phyloP scores from a whole-genome alignment of 2,888 invertebrate species.

The Thalpophila matura region DNA sequence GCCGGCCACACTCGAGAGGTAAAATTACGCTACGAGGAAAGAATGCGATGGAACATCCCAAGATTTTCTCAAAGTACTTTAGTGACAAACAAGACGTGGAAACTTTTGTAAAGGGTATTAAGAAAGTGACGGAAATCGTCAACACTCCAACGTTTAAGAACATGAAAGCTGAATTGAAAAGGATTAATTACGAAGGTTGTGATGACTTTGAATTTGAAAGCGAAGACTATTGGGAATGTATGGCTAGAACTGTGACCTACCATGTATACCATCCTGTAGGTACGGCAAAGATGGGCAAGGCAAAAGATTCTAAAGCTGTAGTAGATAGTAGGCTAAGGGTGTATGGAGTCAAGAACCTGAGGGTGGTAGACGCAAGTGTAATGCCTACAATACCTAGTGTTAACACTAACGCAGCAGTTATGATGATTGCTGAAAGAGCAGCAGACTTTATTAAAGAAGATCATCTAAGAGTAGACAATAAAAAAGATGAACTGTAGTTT shows the following conservation, averaged over 20 bases:
- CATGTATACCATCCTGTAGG: conserved; percentile 87
- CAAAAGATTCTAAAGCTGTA: conserved; percentile 74
- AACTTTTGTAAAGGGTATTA: conserved; percentile 76
- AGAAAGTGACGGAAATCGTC: conserved; percentile 77
- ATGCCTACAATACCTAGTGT: conserved; percentile 87
- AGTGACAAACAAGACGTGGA: conserved; percentile 80
- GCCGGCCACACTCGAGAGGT: conserved; percentile 82
- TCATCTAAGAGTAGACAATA: conserved; percentile 55
- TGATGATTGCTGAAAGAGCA: conserved; percentile 87
- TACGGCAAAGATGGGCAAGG: conserved; percentile 84
- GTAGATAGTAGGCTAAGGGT: conserved; percentile 79
- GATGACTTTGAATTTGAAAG: conserved; percentile 76
- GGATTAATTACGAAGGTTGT: conserved; percentile 79
- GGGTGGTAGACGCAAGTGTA: conserved; percentile 84
- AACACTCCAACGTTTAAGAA: conserved; percentile 77
- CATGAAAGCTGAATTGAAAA: conserved; percentile 77
- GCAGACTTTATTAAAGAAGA: conserved; percentile 84
- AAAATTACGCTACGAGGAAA: conserved; percentile 75
- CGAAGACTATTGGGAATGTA: conserved; percentile 85
- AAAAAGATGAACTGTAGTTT: conserved; percentile 77
- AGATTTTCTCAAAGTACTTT: conserved; percentile 83
- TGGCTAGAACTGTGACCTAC: conserved; percentile 82
- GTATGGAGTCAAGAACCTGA: conserved; percentile 73
- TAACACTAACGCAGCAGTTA: conserved; percentile 83
- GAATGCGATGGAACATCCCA: conserved; percentile 78